Percentiles rank a stretch among this genome's conserved stretches.
Evolutionary conservation across 1,140 invertebrate species (phyloP).

Genomic region (Sitophilus oryzae): DNA sequence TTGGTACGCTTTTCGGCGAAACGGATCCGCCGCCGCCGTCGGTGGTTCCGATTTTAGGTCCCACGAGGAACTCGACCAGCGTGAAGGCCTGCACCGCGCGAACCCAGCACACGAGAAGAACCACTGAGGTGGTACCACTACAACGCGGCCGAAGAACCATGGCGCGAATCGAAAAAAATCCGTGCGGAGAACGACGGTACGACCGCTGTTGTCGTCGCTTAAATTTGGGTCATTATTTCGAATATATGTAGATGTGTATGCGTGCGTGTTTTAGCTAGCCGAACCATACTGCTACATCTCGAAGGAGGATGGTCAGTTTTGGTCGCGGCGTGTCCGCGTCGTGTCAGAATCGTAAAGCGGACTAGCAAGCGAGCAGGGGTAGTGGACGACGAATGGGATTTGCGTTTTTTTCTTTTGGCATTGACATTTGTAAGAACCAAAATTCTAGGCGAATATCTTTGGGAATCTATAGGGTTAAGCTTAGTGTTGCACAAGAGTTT

Average conservation of each 20-base stretch:
- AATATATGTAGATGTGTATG: neutral
- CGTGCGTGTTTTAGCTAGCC: neutral
- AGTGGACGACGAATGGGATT: too few species aligned
- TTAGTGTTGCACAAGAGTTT: too few species aligned
- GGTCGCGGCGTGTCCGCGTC: neutral
- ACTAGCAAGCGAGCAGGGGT: too few species aligned
- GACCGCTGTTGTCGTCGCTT: neutral
- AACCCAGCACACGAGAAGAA: neutral
- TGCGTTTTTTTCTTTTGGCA: too few species aligned
- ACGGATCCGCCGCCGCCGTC: neutral
- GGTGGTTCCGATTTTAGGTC: conserved; percentile 1
- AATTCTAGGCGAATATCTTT: too few species aligned
- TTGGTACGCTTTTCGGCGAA: neutral
- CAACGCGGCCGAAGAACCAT: neutral
- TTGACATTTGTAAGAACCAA: too few species aligned
- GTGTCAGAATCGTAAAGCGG: too few species aligned
- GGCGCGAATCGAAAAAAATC: neutral
- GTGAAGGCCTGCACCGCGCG: neutral
- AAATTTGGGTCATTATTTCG: neutral
- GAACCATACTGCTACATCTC: neutral
- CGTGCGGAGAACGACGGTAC: neutral
- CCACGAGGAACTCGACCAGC: neutral
- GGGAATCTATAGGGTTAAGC: too few species aligned
- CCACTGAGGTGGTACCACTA: neutral
- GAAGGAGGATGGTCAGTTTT: neutral